phyloP scores from a whole-genome alignment of 2,888 invertebrate genomes.

The Syritta pipiens region DNA sequence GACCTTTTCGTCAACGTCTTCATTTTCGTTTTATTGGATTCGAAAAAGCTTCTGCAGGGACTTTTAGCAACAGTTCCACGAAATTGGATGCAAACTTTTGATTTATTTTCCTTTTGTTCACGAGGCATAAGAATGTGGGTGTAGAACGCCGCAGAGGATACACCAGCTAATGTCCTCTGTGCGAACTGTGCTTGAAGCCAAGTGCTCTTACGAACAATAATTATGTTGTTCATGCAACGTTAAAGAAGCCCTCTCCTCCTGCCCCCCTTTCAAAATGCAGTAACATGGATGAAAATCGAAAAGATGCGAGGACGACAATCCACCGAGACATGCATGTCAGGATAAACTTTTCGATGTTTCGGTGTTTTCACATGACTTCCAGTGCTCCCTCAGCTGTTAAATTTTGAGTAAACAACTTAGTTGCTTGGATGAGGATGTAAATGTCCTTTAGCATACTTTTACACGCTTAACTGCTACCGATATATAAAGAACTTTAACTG shows the following conservation, averaged over 20 bases:
- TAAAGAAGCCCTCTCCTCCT: no score
- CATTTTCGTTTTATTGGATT: no score
- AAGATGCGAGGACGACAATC: no score
- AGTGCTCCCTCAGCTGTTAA: background rate
- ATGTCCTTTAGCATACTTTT: conserved; percentile 15
- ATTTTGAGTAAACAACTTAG: conserved; percentile 9
- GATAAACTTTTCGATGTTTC: background rate
- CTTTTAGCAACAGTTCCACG: background rate
- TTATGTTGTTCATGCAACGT: conserved; percentile 9
- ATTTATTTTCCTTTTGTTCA: background rate
- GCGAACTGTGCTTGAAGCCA: background rate
- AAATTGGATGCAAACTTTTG: background rate
- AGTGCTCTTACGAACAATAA: conserved; percentile 10
- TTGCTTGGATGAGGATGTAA: background rate
- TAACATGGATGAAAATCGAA: no score
- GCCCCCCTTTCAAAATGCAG: no score
- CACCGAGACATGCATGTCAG: no score
- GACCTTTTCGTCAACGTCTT: no score
- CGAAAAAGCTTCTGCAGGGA: background rate
- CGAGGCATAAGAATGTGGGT: background rate
- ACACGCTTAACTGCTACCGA: conserved; percentile 13
- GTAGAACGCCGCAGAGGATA: conserved; percentile 4
- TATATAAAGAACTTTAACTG: no score
- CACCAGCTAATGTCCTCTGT: conserved; percentile 4
- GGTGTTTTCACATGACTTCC: background rate